phyloP scores from a whole-genome alignment of 2,888 invertebrate genomes.

The Morpho achilles region DNA sequence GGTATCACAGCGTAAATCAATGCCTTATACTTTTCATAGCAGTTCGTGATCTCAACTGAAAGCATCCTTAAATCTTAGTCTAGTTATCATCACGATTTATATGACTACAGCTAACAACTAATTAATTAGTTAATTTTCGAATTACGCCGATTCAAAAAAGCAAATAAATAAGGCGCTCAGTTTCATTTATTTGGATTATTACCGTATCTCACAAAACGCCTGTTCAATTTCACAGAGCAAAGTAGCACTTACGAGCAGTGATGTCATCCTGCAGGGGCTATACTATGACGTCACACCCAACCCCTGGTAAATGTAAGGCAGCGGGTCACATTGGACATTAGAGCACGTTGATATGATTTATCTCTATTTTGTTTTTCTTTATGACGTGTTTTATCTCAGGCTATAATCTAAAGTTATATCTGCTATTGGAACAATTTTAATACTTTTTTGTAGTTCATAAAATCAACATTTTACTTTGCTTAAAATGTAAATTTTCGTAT shows the following conservation, averaged over 20 bases:
- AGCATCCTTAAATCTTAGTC: no score
- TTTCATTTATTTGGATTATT: no score
- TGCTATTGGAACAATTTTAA: no score
- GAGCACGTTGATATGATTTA: constrained; percentile 24
- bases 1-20: no score
- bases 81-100: background rate
- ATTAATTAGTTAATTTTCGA: no score
- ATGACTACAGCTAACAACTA: background rate
- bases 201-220: constrained; percentile 27
- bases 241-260: constrained; percentile 36
- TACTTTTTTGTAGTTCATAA: no score
- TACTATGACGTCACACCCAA: constrained; percentile 52
- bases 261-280: constrained; percentile 60
- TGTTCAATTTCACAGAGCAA: constrained; percentile 30
- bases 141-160: no score
- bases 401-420: constrained; percentile 1
- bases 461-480: no score
- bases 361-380: constrained; percentile 15
- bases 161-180: no score
- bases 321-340: constrained; percentile 49
- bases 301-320: constrained; percentile 55
- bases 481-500: no score
- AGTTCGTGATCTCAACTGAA: no score
- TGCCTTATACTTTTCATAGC: no score
- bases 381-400: background rate